Base-by-base conservation (phyloP, 1,140 invertebrate species). In the Ruditapes philippinarum region DNA sequence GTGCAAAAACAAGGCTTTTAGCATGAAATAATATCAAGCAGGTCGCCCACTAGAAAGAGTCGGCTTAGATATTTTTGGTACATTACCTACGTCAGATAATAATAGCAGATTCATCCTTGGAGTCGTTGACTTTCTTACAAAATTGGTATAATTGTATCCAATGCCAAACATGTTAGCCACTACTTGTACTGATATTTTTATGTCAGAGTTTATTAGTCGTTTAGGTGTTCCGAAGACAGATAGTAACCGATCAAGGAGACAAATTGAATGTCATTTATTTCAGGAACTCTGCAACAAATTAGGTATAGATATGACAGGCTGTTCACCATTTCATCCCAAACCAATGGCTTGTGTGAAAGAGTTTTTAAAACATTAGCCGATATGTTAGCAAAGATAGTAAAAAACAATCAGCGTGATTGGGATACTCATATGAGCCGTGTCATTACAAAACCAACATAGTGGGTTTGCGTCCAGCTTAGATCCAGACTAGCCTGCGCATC, bases 161-260 rank as follows among this genome's bases (percentile, higher is more conserved):
- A 28, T 82, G 22, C 51, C n/a, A 70, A 49, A 73, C 49, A 54
- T 33, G 33, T 54, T 68, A 51, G 62, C 60, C 31, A n/a, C 7
- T 33, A 45, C 25, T 42, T 28, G 33, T 49, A 54, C 0, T 33
- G 60, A 70, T n/a, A 31, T 73, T 33, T 78, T 45, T 78, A 38
- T 70, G 4, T 0, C 31, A 19, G 17, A 70, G n/a, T 84, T 84
- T 36, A 84, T 73, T 45, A 70, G 82, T 73, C 28, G 82, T 17
- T 84, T 83, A 40, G 60, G 81, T 5, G 25, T 57, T 25, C 81
- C 81, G n/a, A n/a, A 28, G 68, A 31, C 33, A 70, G 28, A 65
- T 83, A 70, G 54, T 33, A 17, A 42, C 60, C 28, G 60, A 84
- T 68, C 81, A 84, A 36, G 60, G 60, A 42, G 0, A n/a, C 0